Percentiles rank a stretch among this genome's conserved stretches.
phyloP scores from a whole-genome alignment of 2,797 vertebrate genomes.

The Thripadectes ignobilis region DNA sequence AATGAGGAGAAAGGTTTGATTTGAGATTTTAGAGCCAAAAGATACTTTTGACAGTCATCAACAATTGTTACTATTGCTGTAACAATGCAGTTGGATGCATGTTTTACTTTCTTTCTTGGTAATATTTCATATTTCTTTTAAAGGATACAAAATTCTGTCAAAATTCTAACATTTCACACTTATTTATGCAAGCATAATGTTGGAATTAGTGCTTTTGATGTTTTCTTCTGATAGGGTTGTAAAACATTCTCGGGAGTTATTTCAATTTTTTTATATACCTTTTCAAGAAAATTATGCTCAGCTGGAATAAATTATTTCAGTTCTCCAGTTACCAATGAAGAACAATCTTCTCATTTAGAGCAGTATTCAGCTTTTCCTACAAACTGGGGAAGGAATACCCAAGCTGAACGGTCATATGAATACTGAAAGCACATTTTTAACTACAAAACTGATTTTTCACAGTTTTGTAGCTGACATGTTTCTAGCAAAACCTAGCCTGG shows the following conservation, averaged over 20 bases:
- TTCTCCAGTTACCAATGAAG: not conserved
- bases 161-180: not conserved
- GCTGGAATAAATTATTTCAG: constrained; percentile 1
- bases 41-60: not conserved
- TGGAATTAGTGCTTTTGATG: not conserved
- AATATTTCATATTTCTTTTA: not conserved
- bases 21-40: not conserved
- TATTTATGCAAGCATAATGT: not conserved
- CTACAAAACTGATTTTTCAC: not conserved
- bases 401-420: not conserved
- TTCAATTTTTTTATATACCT: not conserved
- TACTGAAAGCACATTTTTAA: not conserved
- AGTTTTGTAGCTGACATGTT: not conserved
- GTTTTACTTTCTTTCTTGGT: not conserved
- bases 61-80: not conserved
- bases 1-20: not conserved
- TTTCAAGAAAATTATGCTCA: constrained; percentile 9
- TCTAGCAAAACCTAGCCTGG: not conserved
- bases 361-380: not conserved
- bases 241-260: not conserved
- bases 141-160: not conserved
- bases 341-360: not conserved
- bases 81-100: not conserved
- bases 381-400: not conserved
- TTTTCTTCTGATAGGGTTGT: constrained; percentile 29